Base-by-base conservation (phyloP, 2,888 invertebrate genomes). In the Meiosimyza platycephala region DNA sequence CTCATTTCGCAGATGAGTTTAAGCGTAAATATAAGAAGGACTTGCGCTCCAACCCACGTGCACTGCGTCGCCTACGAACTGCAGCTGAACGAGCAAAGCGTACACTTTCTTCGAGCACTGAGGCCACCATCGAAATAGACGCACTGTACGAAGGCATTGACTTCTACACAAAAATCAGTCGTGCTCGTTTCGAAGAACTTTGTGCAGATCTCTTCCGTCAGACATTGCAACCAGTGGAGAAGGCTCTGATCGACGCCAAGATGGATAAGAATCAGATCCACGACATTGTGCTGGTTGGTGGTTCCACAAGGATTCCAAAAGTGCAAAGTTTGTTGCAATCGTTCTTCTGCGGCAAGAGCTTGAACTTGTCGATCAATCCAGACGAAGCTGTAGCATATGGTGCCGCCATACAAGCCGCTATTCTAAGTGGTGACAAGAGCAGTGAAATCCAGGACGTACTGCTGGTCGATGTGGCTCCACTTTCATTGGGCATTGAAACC, bases 1-100 rank as follows among this genome's bases (percentile, higher is more conserved):
- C 91, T 82, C 94, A 95, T 86, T 93, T 96, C 78, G 92, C 93
- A 1, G 93, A 95, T 79, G 95, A 96, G 86, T 94, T 98, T 90
- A 92, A 96, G 90, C 90, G 93, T 22, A 93, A 93, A 81, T 92
- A 89, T 88, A 91, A 90, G 79, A 93, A 93, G 84, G 93, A 95
- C 82, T 78, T 95, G 74, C 85, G 88, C 18, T 84, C 85, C 22
- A 93, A 93, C 85, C 89, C 92, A 6, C 89, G 93, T 75, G 92
- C 93, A 1, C 83, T 93, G 69, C 88, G 93, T 65, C 90, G 93
- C 66, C 87, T 94, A 65, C 89, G 94, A 81, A 93, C 93, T 0
- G 93, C 93, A 15, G 93, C 93, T 64, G 94, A 94, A 87, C 89
- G 93, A 77, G 94, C 93, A 15, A 94, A 94, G 84, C 90, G 94